Evolutionary conservation across 1,140 invertebrate species (phyloP).

Genomic region (roundworm (Caenorhabditis elegans)): WBcel235 BX284605.5:5873501-5874000

Average conservation of each 20-base stretch:
- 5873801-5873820: conserved; percentile 70
- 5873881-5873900: conserved; percentile 83
- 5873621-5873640: conserved; percentile 66
- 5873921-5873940: conserved; percentile 81
- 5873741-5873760: conserved; percentile 79
- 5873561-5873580: conserved; percentile 75
- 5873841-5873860: conserved; percentile 86
- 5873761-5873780: conserved; percentile 86
- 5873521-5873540: conserved; percentile 76
- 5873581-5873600: conserved; percentile 78
- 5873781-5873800: conserved; percentile 74
- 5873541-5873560: conserved; percentile 79
- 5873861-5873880: conserved; percentile 84
- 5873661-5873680: conserved; percentile 80
- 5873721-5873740: conserved; percentile 70
- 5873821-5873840: conserved; percentile 78
- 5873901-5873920: conserved; percentile 73
- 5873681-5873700: conserved; percentile 68
- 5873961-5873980: conserved; percentile 72
- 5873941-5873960: conserved; percentile 80
- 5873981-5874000: not conserved
- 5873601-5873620: conserved; percentile 76
- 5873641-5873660: conserved; percentile 83
- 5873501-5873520: conserved; percentile 81
- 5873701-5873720: conserved; percentile 35